phyloP scores from a whole-genome alignment of 2,113 vertebrate species.

The Phrynosoma platyrhinos region DNA sequence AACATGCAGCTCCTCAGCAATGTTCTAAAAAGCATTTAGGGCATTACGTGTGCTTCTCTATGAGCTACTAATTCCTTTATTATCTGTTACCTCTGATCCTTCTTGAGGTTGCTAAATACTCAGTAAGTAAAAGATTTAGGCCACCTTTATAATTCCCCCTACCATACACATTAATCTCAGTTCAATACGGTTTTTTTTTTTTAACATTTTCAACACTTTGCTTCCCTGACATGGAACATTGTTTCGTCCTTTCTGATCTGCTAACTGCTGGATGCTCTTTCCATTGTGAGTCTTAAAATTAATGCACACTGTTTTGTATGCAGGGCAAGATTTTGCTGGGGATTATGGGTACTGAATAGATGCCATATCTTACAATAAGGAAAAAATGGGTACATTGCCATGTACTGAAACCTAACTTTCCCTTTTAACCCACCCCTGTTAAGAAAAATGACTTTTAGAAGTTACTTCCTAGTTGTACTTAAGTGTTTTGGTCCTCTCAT shows the following conservation, averaged over 20 bases:
- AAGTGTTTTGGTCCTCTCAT: background rate
- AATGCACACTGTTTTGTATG: background rate
- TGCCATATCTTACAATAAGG: background rate
- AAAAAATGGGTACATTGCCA: background rate
- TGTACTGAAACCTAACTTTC: background rate
- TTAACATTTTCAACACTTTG: background rate
- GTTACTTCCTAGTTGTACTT: background rate
- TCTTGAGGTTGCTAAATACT: background rate
- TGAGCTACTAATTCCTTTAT: background rate
- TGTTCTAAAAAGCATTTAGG: background rate
- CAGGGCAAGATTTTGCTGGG: background rate
- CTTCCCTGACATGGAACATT: background rate
- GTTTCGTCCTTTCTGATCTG: background rate
- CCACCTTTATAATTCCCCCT: background rate
- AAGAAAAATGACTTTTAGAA: conserved; percentile 3
- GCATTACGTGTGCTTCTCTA: background rate
- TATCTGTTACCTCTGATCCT: too few relatives aligned
- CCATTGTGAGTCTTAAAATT: background rate
- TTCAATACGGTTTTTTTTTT: background rate
- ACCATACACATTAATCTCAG: background rate
- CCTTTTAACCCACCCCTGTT: conserved; percentile 14
- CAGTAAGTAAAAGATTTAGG: background rate
- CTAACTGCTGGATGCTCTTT: background rate
- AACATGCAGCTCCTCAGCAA: too few relatives aligned
- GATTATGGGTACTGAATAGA: background rate